Evolutionary conservation across 2,113 vertebrate genomes (phyloP), one percentile per base, ranked within the genome.

Genomic region (Rutilus rutilus): DNA sequence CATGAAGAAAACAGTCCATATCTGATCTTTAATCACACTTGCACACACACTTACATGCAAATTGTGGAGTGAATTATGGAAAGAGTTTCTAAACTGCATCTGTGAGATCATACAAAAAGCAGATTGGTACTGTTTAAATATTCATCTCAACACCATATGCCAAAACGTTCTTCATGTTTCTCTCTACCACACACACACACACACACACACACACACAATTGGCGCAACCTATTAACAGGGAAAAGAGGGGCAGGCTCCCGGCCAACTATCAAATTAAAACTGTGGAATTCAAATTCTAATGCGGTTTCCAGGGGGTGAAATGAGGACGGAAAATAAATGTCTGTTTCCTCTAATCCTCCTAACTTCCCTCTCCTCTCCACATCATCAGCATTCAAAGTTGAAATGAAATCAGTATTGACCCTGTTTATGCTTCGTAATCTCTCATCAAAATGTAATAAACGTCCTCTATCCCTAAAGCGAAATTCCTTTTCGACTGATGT

Each of bases 191-290:
- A 78, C 62, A 33, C 52, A 71, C 25, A 54, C 42, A 33, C 50
- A 71, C 25, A 54, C 42, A 57, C 42, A 39, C 75, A 78, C 62
- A 33, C 42, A 71, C 25, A 54, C 42, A 57, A 25, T 4, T 19
- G 14, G 15, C 23, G 3, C 23, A 59, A 64, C 23, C 84, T 64
- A 90, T 89, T 89, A 87, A 82, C 74, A 83, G 33, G 33, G 77
- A 86, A 84, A 71, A 79, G 33, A 82, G 77, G 77, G 64, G 71
- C 71, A 84, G 78, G 42, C 64, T 84, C 62, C 60, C 25, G 69
- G 64, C 74, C 85, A 87, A 82, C 77, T 73, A 87, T 89, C 85
- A 87, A 88, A 90, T 90, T 87, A 90, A 87, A 77, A 83, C 80
- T 75, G 36, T 9, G 59, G 78, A 87, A 89, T 86, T 82, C 45